Conservation (phyloP, 2,113 vertebrate species). For the Lonchura striata region DNA sequence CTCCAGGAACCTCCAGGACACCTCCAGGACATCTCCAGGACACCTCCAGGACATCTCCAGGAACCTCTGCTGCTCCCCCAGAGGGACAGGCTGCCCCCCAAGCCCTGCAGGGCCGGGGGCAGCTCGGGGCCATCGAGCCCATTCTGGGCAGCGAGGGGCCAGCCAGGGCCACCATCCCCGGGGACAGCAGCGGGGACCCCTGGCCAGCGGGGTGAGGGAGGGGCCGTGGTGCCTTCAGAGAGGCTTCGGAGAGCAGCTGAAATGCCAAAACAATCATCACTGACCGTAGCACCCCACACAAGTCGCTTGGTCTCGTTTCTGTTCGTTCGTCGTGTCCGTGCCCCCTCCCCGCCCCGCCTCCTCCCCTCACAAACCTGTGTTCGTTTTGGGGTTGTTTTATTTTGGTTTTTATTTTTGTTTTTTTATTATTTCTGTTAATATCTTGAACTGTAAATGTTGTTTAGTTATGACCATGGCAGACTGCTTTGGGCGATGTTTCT, state of each 20-base stretch:
- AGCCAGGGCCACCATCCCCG: fast-evolving
- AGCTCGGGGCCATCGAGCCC: neutral
- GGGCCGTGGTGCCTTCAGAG: neutral
- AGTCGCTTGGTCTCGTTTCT: neutral
- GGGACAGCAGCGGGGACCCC: neutral
- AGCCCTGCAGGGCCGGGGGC: neutral
- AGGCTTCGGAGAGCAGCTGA: neutral
- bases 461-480: slow-evolving; percentile 87
- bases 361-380: slow-evolving; percentile 38
- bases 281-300: neutral
- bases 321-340: neutral
- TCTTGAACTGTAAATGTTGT: slow-evolving; percentile 91
- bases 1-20: too few relatives aligned
- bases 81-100: neutral
- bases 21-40: too few relatives aligned
- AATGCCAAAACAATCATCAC: slow-evolving; percentile 34
- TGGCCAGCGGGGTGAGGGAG: fast-evolving
- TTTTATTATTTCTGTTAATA: slow-evolving; percentile 77
- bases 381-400: neutral
- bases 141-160: neutral
- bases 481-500: slow-evolving; percentile 84
- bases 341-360: neutral
- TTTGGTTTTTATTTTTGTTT: neutral
- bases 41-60: neutral
- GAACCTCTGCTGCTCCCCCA: neutral